phyloP scores from a whole-genome alignment of 2,797 vertebrate species.

The Darevskia mixta region DNA sequence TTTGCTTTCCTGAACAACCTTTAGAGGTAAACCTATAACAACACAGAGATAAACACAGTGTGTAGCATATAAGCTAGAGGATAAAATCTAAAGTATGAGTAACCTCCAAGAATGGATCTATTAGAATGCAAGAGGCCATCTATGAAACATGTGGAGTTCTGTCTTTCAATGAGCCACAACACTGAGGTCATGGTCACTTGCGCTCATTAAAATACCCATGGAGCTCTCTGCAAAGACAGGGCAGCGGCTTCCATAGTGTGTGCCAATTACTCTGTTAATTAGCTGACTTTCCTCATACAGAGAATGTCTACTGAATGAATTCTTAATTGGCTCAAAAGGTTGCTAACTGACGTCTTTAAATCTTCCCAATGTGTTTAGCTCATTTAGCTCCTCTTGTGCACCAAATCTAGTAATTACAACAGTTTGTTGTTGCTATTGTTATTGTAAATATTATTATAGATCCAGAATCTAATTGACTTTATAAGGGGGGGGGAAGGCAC shows the following conservation, averaged over 20 bases:
- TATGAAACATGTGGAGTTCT: conserved; percentile 18
- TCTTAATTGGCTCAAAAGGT: conserved; percentile 13
- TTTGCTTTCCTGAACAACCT: not conserved
- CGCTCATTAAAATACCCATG: conserved; percentile 31
- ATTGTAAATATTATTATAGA: not conserved
- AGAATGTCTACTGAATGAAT: not conserved
- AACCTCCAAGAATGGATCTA: not conserved
- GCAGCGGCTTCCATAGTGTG: conserved; percentile 33
- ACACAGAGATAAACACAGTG: not conserved
- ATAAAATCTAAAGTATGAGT: not conserved
- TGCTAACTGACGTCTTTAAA: not conserved
- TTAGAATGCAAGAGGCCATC: conserved; percentile 6
- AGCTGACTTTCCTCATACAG: conserved; percentile 32
- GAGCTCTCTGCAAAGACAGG: conserved; percentile 1
- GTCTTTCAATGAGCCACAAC: conserved; percentile 12
- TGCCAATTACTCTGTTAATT: conserved; percentile 36
- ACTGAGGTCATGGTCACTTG: conserved; percentile 36
- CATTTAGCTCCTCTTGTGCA: not conserved
- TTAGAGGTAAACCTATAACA: not conserved
- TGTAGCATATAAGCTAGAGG: not conserved
- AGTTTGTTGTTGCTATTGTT: not conserved
- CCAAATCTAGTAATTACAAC: conserved; percentile 23
- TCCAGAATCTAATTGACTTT: not conserved
- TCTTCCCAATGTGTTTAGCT: conserved; percentile 9
- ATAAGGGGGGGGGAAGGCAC: not conserved